phyloP scores from a whole-genome alignment of 2,888 invertebrate species.

The Rhogogaster chlorosoma region DNA sequence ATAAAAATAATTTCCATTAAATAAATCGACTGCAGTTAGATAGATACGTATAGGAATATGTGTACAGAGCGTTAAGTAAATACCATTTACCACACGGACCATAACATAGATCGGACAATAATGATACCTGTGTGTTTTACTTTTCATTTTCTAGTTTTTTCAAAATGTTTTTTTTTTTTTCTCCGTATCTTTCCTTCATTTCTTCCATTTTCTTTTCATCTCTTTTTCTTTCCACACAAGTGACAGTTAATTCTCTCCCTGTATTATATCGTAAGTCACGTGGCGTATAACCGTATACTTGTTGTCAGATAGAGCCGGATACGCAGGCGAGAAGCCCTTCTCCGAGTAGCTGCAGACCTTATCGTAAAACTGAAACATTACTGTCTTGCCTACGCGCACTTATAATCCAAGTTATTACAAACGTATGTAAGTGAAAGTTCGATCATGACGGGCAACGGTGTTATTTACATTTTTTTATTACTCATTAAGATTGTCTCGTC shows the following conservation, averaged over 20 bases:
- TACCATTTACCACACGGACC: conserved; percentile 24
- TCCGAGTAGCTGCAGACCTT: conserved; percentile 29
- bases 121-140: conserved; percentile 12
- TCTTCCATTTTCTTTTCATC: neutral
- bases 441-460: conserved; percentile 55
- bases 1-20: conserved; percentile 23
- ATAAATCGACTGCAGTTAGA: neutral
- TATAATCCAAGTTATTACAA: conserved; percentile 60
- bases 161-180: neutral
- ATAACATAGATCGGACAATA: neutral
- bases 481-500: conserved; percentile 44
- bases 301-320: conserved; percentile 40
- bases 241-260: conserved; percentile 1
- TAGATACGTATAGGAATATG: neutral
- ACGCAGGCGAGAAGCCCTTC: conserved; percentile 33
- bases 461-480: conserved; percentile 28
- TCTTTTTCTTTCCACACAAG: neutral
- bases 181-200: neutral
- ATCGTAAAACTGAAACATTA: conserved; percentile 49
- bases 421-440: conserved; percentile 63
- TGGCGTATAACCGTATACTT: neutral
- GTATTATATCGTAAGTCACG: conserved; percentile 2
- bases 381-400: conserved; percentile 60
- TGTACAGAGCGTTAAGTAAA: conserved; percentile 18
- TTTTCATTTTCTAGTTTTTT: neutral